These are phyloP conservation scores for Chitala chitala DNA, from an alignment of 2,113 vertebrate genomes.

Conservation along the genomic window DNA sequence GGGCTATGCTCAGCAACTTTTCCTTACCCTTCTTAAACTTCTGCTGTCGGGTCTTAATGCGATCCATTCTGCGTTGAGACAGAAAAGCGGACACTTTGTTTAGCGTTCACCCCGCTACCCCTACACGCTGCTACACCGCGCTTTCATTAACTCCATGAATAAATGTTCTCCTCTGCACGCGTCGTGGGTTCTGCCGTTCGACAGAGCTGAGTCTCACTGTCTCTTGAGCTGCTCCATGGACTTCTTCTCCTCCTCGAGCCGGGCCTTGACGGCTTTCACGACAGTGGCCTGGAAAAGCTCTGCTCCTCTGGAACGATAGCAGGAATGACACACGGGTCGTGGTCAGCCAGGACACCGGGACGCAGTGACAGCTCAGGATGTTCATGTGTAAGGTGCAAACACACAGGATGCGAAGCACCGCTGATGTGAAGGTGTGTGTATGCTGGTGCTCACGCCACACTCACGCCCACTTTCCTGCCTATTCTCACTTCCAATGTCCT, in stretches of 20 bases:
- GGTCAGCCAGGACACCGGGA: too few relatives aligned
- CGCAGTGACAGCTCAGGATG: too few relatives aligned
- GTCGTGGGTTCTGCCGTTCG: background rate
- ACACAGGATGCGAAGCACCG: too few relatives aligned
- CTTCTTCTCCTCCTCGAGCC: slow-evolving; percentile 92
- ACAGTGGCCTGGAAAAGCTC: slow-evolving; percentile 98
- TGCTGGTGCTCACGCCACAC: too few relatives aligned
- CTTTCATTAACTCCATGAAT: background rate
- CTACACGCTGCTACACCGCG: too few relatives aligned
- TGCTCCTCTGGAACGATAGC: slow-evolving; percentile 77
- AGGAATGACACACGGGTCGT: too few relatives aligned
- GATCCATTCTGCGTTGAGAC: slow-evolving; percentile 85
- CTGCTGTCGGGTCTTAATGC: slow-evolving; percentile 93
- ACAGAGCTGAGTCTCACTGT: slow-evolving; percentile 74
- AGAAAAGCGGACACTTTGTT: slow-evolving; percentile 35
- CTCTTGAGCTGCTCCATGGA: slow-evolving; percentile 98
- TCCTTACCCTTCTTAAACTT: slow-evolving; percentile 98
- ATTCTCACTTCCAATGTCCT: too few relatives aligned
- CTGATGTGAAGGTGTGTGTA: too few relatives aligned
- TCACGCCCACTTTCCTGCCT: too few relatives aligned
- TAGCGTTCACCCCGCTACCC: slow-evolving; percentile 28
- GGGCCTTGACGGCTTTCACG: slow-evolving; percentile 91
- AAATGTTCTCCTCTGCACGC: background rate
- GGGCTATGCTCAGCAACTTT: slow-evolving; percentile 82
- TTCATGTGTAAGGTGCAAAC: too few relatives aligned